phyloP scores from a whole-genome alignment of 2,113 vertebrate genomes.

The Nycticebus coucang region DNA sequence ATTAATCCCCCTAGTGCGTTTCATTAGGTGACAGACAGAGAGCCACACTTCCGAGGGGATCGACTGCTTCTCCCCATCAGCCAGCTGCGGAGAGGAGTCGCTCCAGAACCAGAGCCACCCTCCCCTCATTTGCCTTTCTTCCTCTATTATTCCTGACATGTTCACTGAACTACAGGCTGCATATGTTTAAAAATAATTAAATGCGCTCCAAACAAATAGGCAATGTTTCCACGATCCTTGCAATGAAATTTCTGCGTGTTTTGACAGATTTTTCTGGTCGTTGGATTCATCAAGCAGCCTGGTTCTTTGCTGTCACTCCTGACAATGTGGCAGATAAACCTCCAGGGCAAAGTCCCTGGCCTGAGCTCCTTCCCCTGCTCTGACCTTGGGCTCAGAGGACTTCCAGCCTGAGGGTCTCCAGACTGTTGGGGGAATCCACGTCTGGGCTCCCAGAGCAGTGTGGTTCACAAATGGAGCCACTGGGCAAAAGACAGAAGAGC shows the following conservation, averaged over 20 bases:
- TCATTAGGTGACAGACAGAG: constrained; percentile 81
- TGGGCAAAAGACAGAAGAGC: background rate
- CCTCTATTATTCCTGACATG: constrained; percentile 66
- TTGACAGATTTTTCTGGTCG: constrained; percentile 72
- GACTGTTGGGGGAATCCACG: background rate
- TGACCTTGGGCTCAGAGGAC: constrained; percentile 1
- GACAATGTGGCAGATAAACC: constrained; percentile 64
- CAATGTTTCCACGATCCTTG: constrained; percentile 38
- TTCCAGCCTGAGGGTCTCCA: background rate
- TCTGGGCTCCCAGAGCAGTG: background rate
- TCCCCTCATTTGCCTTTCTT: constrained; percentile 67
- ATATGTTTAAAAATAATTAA: constrained; percentile 79
- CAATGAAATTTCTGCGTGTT: constrained; percentile 59
- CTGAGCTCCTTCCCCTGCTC: background rate
- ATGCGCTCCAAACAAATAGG: constrained; percentile 66
- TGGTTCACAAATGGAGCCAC: background rate
- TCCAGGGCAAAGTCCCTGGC: constrained; percentile 4
- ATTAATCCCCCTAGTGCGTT: constrained; percentile 76
- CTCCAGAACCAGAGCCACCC: background rate
- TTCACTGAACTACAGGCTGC: constrained; percentile 81
- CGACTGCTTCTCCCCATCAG: constrained; percentile 48
- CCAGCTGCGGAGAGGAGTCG: constrained; percentile 50
- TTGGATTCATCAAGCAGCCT: constrained; percentile 68
- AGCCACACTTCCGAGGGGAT: constrained; percentile 63
- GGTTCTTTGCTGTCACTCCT: constrained; percentile 73